These are phyloP conservation scores for Tetragnatha versicolor DNA, from an alignment of 1,140 invertebrate species.

Conservation along the genomic window DNA sequence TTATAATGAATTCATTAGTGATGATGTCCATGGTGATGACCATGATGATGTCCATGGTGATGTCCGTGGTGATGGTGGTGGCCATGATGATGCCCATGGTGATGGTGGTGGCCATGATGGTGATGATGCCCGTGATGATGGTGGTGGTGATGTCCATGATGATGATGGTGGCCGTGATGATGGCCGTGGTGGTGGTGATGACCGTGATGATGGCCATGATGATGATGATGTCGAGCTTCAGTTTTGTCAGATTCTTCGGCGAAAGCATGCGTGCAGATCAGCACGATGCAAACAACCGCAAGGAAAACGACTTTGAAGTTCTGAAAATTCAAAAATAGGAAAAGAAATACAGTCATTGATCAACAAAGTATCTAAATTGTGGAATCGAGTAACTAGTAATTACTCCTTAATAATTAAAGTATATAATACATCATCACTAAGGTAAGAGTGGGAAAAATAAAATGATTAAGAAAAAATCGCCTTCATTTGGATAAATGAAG, in stretches of 20 bases:
- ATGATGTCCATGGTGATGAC: neutral
- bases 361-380: too few species aligned
- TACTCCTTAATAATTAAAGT: too few species aligned
- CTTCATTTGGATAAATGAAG: too few species aligned
- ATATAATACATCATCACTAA: too few species aligned
- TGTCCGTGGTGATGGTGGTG: neutral
- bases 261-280: neutral
- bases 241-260: neutral
- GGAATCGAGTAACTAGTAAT: too few species aligned
- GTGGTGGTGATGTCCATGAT: neutral
- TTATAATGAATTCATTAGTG: neutral
- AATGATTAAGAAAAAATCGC: too few species aligned
- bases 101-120: neutral
- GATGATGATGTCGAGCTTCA: neutral
- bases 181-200: neutral
- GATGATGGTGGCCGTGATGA: neutral
- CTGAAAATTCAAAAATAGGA: neutral
- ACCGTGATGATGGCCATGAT: neutral
- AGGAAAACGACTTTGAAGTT: neutral
- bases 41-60: neutral
- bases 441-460: too few species aligned
- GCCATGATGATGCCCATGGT: neutral
- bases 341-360: neutral
- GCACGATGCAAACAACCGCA: neutral
- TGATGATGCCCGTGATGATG: neutral